A percentile compares a stretch with the other conserved stretches of the same genome.
Evolutionary conservation across 1,140 invertebrate genomes (phyloP).

Genomic region (Atopsyche davidsoni): DNA sequence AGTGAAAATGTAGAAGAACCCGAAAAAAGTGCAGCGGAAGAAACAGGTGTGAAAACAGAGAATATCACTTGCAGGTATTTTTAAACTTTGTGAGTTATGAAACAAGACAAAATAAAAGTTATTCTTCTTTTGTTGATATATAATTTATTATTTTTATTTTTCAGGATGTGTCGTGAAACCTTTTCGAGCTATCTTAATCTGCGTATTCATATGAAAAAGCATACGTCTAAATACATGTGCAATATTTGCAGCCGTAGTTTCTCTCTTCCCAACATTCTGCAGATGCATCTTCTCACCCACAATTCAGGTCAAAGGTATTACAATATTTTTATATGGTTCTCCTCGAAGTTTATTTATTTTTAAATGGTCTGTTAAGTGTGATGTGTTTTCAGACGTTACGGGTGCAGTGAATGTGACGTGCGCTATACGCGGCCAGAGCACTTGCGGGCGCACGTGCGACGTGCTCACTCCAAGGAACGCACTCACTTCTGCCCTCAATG

Average conservation of each 20-base stretch:
- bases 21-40: not conserved
- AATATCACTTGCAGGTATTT: no score
- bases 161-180: not conserved
- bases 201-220: slow-evolving; percentile 3
- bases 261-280: not conserved
- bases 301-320: not conserved
- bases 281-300: slow-evolving; percentile 7
- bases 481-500: slow-evolving; percentile 11
- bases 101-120: not conserved
- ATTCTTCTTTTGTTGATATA: slow-evolving; percentile 4
- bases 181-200: not conserved
- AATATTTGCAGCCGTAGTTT: slow-evolving; percentile 8
- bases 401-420: slow-evolving; percentile 10
- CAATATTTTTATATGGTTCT: no score
- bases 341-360: no score
- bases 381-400: slow-evolving; percentile 8
- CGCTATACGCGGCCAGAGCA: slow-evolving; percentile 12
- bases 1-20: not conserved
- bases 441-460: slow-evolving; percentile 7
- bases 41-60: not conserved
- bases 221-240: slow-evolving; percentile 6
- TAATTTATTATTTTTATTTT: slow-evolving; percentile 5
- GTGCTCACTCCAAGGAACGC: slow-evolving; percentile 3
- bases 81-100: no score
- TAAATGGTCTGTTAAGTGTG: not conserved